A percentile compares a stretch with the other conserved stretches of the same genome.
These are phyloP conservation scores for Habroteleia sp. DNA, from an alignment of 2,888 invertebrate species.

Conservation along the genomic window DNA sequence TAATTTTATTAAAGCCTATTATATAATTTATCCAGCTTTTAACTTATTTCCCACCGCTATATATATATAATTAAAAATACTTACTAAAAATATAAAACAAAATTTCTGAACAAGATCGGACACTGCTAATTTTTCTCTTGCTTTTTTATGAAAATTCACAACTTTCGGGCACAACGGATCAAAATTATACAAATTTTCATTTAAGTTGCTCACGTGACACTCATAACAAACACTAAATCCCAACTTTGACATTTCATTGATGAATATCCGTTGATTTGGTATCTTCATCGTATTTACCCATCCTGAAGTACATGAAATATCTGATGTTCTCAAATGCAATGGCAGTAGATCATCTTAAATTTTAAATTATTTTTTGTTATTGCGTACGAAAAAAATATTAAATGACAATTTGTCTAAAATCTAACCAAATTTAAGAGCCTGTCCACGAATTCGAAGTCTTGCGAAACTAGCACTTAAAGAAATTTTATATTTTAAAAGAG, in stretches of 20 bases:
- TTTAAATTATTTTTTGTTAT: background rate
- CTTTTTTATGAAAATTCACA: slow-evolving; percentile 83
- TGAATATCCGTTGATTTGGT: slow-evolving; percentile 82
- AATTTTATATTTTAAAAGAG: slow-evolving; percentile 85
- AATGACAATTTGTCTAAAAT: slow-evolving; percentile 5
- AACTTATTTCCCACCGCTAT: no score
- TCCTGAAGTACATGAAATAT: slow-evolving; percentile 85
- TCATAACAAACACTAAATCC: slow-evolving; percentile 81
- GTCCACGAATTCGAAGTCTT: slow-evolving; percentile 87
- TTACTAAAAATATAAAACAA: slow-evolving; percentile 84
- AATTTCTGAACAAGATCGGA: slow-evolving; percentile 83
- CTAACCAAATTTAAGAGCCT: slow-evolving; percentile 84
- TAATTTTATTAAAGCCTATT: slow-evolving; percentile 18
- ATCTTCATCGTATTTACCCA: slow-evolving; percentile 91
- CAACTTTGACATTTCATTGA: slow-evolving; percentile 81
- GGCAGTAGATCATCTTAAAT: slow-evolving; percentile 85
- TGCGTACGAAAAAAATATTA: no score
- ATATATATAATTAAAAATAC: slow-evolving; percentile 13
- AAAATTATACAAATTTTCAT: slow-evolving; percentile 82
- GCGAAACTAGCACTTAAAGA: slow-evolving; percentile 90
- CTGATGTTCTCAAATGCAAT: slow-evolving; percentile 85
- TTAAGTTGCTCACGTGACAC: slow-evolving; percentile 68
- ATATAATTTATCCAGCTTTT: no score
- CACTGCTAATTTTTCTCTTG: slow-evolving; percentile 83
- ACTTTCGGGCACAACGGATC: slow-evolving; percentile 85